phyloP scores from a whole-genome alignment of 2,797 vertebrate species.

The Mycteria americana region DNA sequence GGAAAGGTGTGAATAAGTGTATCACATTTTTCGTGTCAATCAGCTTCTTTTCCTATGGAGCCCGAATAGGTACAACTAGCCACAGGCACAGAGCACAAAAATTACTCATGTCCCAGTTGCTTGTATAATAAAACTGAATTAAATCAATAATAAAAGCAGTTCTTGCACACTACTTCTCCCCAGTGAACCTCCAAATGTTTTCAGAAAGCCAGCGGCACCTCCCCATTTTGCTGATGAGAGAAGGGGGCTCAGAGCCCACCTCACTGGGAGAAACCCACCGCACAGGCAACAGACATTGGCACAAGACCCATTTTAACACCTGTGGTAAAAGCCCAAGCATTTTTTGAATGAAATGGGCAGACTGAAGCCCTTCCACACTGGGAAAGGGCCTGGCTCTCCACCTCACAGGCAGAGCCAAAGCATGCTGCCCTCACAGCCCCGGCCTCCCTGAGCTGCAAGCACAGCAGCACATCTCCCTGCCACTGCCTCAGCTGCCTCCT shows the following conservation, averaged over 20 bases:
- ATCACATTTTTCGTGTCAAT: background rate
- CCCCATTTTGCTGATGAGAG: background rate
- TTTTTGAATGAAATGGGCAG: background rate
- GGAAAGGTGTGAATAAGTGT: background rate
- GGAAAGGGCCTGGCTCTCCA: background rate
- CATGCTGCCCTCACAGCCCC: rapidly evolving
- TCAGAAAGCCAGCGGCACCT: background rate
- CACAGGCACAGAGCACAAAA: background rate
- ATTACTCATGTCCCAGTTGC: background rate
- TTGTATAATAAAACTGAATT: background rate
- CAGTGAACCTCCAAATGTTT: background rate
- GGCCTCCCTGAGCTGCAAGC: background rate
- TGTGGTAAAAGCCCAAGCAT: rapidly evolving
- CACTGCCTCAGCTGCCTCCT: background rate
- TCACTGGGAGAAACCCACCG: background rate
- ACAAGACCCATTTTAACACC: background rate
- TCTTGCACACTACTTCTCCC: background rate
- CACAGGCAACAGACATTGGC: background rate
- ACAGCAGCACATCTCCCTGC: rapidly evolving
- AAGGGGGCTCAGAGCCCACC: background rate
- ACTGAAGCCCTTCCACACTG: background rate
- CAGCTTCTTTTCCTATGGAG: background rate
- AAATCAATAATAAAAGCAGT: background rate
- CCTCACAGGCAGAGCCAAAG: background rate
- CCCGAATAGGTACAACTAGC: background rate